phyloP scores from a whole-genome alignment of 2,888 invertebrate species.

The Pollenia amentaria region DNA sequence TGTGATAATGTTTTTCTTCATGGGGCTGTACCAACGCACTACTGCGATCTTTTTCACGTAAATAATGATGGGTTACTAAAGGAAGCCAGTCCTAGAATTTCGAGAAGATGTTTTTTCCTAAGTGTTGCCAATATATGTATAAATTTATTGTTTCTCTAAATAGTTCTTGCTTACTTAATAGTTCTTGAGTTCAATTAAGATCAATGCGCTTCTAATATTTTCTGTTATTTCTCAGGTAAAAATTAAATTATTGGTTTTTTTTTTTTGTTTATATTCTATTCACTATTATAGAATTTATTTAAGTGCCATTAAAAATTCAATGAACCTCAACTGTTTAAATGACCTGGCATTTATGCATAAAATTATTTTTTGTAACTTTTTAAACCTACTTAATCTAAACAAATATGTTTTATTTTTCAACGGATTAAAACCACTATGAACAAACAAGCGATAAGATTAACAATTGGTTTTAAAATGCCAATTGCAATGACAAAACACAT shows the following conservation, averaged over 20 bases:
- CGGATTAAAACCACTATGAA: not conserved
- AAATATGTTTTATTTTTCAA: slow-evolving; percentile 9
- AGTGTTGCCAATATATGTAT: too few relatives aligned
- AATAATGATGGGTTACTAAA: too few relatives aligned
- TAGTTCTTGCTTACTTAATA: too few relatives aligned
- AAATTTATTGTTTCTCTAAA: too few relatives aligned
- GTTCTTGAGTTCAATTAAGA: too few relatives aligned
- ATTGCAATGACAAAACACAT: slow-evolving; percentile 2
- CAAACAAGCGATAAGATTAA: slow-evolving; percentile 41
- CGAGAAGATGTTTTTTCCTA: too few relatives aligned
- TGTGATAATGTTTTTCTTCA: too few relatives aligned
- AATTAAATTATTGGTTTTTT: not conserved
- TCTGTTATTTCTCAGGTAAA: too few relatives aligned
- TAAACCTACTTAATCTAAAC: slow-evolving; percentile 9
- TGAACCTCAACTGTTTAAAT: slow-evolving; percentile 9
- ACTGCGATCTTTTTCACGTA: too few relatives aligned
- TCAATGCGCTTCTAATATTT: too few relatives aligned
- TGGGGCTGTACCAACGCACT: too few relatives aligned
- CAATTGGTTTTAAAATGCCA: slow-evolving; percentile 30
- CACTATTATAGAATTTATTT: not conserved
- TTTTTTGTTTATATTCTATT: not conserved
- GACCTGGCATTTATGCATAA: not conserved
- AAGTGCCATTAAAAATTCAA: not conserved
- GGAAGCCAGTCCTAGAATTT: too few relatives aligned
- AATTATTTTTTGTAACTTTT: not conserved